These are phyloP conservation scores for Tachina lurida DNA, from an alignment of 2,888 invertebrate species.

Conservation along the genomic window DNA sequence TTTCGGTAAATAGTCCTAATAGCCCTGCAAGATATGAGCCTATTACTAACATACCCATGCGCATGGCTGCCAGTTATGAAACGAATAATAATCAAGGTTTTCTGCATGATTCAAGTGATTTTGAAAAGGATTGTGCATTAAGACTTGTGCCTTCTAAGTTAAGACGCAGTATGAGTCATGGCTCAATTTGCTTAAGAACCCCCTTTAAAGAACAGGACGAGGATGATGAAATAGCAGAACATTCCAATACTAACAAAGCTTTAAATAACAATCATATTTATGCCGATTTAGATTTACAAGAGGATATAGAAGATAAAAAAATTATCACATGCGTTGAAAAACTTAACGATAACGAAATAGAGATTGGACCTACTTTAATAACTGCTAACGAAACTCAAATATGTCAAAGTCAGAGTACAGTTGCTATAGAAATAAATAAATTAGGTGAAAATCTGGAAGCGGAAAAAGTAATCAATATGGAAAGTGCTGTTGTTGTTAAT, in stretches of 20 bases:
- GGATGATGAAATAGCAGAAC: slow-evolving; percentile 52
- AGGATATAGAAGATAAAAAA: slow-evolving; percentile 42
- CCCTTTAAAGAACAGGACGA: slow-evolving; percentile 61
- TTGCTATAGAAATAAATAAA: slow-evolving; percentile 71
- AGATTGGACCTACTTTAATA: not conserved
- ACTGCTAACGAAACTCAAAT: slow-evolving; percentile 48
- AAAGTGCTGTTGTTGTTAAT: not conserved
- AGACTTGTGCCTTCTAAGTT: slow-evolving; percentile 76
- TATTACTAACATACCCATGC: slow-evolving; percentile 80
- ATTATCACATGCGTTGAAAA: not conserved
- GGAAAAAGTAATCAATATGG: not conserved
- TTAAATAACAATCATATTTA: slow-evolving; percentile 79
- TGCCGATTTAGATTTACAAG: slow-evolving; percentile 78
- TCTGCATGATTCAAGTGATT: slow-evolving; percentile 75
- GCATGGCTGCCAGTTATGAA: slow-evolving; percentile 80
- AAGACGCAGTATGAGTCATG: slow-evolving; percentile 75
- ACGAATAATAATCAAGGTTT: slow-evolving; percentile 74
- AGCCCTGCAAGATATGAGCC: slow-evolving; percentile 79
- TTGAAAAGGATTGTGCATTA: slow-evolving; percentile 69
- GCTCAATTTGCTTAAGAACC: slow-evolving; percentile 69
- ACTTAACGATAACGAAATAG: not conserved
- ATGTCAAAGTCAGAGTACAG: slow-evolving; percentile 74
- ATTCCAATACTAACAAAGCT: slow-evolving; percentile 55
- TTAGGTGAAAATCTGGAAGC: slow-evolving; percentile 12
- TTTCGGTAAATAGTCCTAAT: slow-evolving; percentile 82